Conservation (phyloP, 1,140 invertebrate species). For the Lepidurus arcticus region DNA sequence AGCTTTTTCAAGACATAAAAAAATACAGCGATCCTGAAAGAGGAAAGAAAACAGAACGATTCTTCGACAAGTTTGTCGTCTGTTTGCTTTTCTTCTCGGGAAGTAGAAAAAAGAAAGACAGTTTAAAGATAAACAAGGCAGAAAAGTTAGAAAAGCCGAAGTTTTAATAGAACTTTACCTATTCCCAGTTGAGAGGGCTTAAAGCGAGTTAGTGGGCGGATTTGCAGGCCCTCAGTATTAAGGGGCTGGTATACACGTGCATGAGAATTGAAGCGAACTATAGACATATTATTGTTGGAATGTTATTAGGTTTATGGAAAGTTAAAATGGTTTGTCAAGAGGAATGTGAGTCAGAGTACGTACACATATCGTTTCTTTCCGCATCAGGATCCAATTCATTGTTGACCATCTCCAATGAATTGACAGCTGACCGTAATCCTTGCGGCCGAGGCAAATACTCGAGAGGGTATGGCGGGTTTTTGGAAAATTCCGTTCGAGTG, state of each 20-base stretch:
- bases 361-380: neutral
- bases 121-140: neutral
- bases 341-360: neutral
- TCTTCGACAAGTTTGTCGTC: no score
- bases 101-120: neutral
- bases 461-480: neutral
- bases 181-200: neutral
- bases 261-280: neutral
- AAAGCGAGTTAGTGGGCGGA: slow-evolving; percentile 1
- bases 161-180: neutral
- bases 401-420: neutral
- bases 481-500: slow-evolving; percentile 49
- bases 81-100: no score
- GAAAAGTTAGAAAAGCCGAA: neutral
- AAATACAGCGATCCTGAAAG: no score
- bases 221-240: neutral
- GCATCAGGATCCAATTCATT: neutral
- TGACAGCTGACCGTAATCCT: neutral
- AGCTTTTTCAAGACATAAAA: no score
- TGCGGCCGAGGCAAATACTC: neutral
- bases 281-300: neutral
- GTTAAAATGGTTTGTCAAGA: neutral
- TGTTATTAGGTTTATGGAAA: neutral
- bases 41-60: no score
- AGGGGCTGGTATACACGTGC: neutral